Base-by-base conservation (phyloP, 2,797 vertebrate genomes). In the Graptemys geographica region DNA sequence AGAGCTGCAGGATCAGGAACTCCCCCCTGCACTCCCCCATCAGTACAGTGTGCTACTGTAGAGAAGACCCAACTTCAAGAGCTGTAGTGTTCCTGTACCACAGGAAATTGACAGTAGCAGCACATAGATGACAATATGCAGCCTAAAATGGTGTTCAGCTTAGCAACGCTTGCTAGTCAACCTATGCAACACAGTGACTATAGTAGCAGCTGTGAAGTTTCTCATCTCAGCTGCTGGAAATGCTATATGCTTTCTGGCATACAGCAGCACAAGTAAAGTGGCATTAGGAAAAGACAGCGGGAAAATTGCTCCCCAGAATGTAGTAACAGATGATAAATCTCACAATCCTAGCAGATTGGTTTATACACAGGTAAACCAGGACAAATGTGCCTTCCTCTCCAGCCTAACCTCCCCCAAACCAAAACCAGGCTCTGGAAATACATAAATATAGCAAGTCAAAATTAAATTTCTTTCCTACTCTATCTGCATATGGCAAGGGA, bases 121-220 rank as follows among this genome's bases (percentile, higher is more conserved):
- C 1, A 51, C 57, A 69, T 84, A 74, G 88, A 52, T 81, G 95
- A 85, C 37, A 78, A 55, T 1, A 59, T 0, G 3, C 49, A 56
- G 47, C 7, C 23, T 13, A 65, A 80, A 3, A 53, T n/a, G 80
- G 11, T 18, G 25, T 37, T 96, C 81, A 28, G 49, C 25, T 49
- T 51, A 57, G 13, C 53, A 47, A 11, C 11, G 53, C 33, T 27
- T 84, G 88, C 44, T 74, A 86, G 88, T 83, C 86, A 90, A 28
- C 91, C 88, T 33, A 21, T 86, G 80, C 65, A 79, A 94, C 37
- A 6, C 4, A 79, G 47, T 79, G 88, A 79, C 88, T 95, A 88
- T 80, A 87, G 55, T 69, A 80, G 78, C 92, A 90, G 87, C 81
- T 88, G 84, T 92, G 92, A 96, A 94, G 95, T 89, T 92, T 80